Percentiles rank a stretch among this genome's conserved stretches.
phyloP scores from a whole-genome alignment of 2,888 invertebrate species.

The Dioctria linearis region DNA sequence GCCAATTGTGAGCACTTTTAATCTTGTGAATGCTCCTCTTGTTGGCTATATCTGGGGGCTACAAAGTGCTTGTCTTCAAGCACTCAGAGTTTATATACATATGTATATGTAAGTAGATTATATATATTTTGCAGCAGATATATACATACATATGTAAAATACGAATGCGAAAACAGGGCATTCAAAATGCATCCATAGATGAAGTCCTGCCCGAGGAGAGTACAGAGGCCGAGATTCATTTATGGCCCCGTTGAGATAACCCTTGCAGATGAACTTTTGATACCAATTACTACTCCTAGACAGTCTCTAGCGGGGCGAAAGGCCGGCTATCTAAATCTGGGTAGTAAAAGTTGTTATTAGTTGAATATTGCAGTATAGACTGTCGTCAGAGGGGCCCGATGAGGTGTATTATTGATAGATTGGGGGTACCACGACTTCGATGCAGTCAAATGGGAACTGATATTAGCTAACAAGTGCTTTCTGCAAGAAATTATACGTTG shows the following conservation, averaged over 20 bases:
- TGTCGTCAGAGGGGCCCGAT: background rate
- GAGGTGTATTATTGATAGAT: conserved; percentile 1
- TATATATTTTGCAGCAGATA: background rate
- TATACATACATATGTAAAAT: background rate
- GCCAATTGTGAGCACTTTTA: conserved; percentile 47
- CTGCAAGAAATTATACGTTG: conserved; percentile 6
- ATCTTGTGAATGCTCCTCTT: conserved; percentile 46
- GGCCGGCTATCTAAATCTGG: background rate
- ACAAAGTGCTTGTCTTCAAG: conserved; percentile 28
- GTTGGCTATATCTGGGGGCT: conserved; percentile 40
- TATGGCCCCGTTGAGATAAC: conserved; percentile 43
- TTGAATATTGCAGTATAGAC: background rate
- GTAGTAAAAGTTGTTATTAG: conserved; percentile 11
- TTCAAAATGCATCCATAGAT: conserved; percentile 6
- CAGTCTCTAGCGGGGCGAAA: conserved; percentile 18
- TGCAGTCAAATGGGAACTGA: too few species aligned
- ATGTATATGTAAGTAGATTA: too few species aligned
- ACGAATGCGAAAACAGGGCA: conserved; percentile 26
- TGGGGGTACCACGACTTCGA: background rate
- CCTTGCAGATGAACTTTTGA: conserved; percentile 43
- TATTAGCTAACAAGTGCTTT: conserved; percentile 13
- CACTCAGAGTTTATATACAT: background rate
- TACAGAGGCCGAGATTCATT: conserved; percentile 33
- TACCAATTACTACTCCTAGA: conserved; percentile 22
- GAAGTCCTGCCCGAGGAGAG: background rate